Evolutionary conservation across 1,140 invertebrate species (phyloP), one percentile per base, ranked within the genome.

Genomic region (Anagrus nilaparvatae): DNA sequence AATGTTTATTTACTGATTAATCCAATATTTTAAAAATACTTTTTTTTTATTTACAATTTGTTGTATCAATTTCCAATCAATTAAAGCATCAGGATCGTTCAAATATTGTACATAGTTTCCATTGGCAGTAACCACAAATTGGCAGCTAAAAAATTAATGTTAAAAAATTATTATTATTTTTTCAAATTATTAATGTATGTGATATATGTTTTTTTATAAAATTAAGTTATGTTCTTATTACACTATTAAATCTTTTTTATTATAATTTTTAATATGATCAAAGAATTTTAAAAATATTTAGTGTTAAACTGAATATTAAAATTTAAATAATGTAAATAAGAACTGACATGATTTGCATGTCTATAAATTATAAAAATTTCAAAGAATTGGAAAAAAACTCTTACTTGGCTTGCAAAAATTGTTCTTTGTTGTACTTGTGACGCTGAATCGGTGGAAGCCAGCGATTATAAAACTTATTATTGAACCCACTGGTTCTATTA

Each of bases 371-470:
- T 13, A 10, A 7, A n/a, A 29, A 37, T 23, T 29, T 17, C 19
- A 14, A 19, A 13, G 6, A 31, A 40, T 21, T 40, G 1, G 14
- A 23, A 29, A 40, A 19, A 39, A 34, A 37, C 23, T 49, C 55
- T 31, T 74, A 94, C 88, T 93, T 93, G 24, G 89, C 89, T 69
- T 94, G 88, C 24, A 97, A 67, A 64, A 90, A 97, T 54, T 91
- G 81, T 61, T 96, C 87, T 63, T 92, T 91, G 65, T 86, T 91
- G 63, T 89, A 92, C 56, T 81, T 83, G 52, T 79, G 75, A 21
- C 73, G 68, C 34, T 71, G 66, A 42, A 71, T 60, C 30, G 60
- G 56, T 54, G 69, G 63, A 44, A 70, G 55, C 53, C 63, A 69
- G 55, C 63, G 60, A 53, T 65, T 60, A 55, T 48, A 65, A 52